phyloP scores from a whole-genome alignment of 1,140 invertebrate species.

The Papilio polytes region DNA sequence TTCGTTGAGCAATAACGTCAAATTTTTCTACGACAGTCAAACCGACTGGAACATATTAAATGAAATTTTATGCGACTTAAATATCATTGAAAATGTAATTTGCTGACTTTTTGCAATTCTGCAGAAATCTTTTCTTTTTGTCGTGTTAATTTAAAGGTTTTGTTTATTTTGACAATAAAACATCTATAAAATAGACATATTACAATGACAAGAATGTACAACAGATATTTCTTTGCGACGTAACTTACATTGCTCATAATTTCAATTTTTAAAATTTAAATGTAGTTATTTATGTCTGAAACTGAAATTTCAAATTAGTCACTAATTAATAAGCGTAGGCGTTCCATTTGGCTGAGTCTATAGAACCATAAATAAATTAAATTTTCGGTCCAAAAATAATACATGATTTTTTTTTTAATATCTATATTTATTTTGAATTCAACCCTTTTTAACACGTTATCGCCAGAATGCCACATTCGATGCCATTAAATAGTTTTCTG shows the following conservation, averaged over 20 bases:
- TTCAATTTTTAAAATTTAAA: not conserved
- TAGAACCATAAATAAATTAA: not conserved
- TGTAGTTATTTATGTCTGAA: not conserved
- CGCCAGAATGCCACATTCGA: too few relatives aligned
- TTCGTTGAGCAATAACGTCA: not conserved
- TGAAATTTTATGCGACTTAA: constrained; percentile 11
- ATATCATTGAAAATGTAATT: not conserved
- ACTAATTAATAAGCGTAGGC: not conserved
- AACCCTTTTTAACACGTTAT: too few relatives aligned
- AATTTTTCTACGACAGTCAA: not conserved
- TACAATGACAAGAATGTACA: too few relatives aligned
- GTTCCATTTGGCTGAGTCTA: not conserved
- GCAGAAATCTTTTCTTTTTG: too few relatives aligned
- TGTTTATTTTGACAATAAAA: too few relatives aligned
- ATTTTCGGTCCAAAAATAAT: not conserved
- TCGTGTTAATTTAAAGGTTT: not conserved
- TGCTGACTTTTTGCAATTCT: not conserved
- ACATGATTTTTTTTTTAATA: too few relatives aligned
- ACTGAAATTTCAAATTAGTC: not conserved
- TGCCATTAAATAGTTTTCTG: too few relatives aligned
- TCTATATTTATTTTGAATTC: too few relatives aligned
- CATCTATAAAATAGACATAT: too few relatives aligned
- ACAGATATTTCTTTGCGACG: too few relatives aligned
- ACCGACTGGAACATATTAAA: constrained; percentile 1
- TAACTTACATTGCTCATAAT: too few relatives aligned